Percentiles rank a stretch among this genome's conserved stretches.
Conservation (phyloP, 2,113 vertebrate species). For the Myotis brandtii region DNA sequence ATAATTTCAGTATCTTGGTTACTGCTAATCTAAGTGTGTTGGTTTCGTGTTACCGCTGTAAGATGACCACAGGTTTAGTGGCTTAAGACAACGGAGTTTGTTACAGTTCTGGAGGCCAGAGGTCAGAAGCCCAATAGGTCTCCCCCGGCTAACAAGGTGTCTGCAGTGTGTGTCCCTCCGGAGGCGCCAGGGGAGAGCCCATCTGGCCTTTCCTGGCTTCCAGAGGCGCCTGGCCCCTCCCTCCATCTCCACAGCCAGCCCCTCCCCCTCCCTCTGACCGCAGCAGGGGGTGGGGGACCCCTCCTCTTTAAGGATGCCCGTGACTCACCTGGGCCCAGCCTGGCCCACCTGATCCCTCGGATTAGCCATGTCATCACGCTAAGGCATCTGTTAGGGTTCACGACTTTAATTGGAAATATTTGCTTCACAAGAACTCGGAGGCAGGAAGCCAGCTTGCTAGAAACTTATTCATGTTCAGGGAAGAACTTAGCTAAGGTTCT, state of each 20-base stretch:
- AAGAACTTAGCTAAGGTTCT: background rate
- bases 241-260: background rate
- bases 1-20: background rate
- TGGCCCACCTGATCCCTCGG: background rate
- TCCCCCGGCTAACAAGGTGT: background rate
- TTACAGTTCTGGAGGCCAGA: rapidly evolving
- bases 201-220: background rate
- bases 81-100: background rate
- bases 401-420: rapidly evolving
- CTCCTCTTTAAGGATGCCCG: background rate
- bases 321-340: background rate
- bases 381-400: background rate
- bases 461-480: too few relatives aligned
- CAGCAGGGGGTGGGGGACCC: too few relatives aligned
- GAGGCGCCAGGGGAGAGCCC: background rate
- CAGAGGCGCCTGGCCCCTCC: rapidly evolving
- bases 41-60: background rate
- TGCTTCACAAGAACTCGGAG: too few relatives aligned
- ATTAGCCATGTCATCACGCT: rapidly evolving
- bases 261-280: rapidly evolving
- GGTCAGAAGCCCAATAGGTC: too few relatives aligned
- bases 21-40: background rate
- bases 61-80: background rate
- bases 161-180: background rate
- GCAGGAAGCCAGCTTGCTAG: background rate